These are phyloP conservation scores for Erpobdella octoculata DNA, from an alignment of 2,888 invertebrate genomes.

Conservation along the genomic window DNA sequence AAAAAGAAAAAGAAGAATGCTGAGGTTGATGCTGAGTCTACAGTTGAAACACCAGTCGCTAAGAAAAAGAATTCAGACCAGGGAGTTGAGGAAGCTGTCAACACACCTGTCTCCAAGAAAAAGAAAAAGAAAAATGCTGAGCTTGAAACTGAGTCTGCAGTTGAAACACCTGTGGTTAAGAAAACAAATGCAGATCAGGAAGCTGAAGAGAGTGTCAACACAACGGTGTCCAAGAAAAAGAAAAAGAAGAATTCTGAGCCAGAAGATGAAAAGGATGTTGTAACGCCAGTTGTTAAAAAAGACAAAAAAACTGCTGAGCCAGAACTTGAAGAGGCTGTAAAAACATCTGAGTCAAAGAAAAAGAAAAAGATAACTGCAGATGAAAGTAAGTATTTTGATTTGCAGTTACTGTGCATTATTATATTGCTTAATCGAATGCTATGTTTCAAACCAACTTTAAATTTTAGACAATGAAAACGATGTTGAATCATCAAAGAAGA, in stretches of 20 bases:
- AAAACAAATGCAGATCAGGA: background rate
- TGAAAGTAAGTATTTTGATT: too few species aligned
- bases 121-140: slow-evolving; percentile 29
- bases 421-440: too few species aligned
- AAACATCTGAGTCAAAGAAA: slow-evolving; percentile 23
- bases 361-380: too few species aligned
- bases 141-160: background rate
- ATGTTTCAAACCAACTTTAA: too few species aligned
- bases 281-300: background rate
- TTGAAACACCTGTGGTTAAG: background rate
- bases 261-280: background rate
- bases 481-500: too few species aligned
- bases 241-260: slow-evolving; percentile 22
- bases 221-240: background rate
- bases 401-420: too few species aligned
- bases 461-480: too few species aligned
- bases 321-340: slow-evolving; percentile 1
- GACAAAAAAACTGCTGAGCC: background rate
- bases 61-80: slow-evolving; percentile 19
- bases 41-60: background rate
- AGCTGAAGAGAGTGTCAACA: background rate
- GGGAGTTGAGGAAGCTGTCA: background rate
- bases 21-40: slow-evolving; percentile 25
- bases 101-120: background rate
- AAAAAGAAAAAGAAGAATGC: slow-evolving; percentile 35